Evolutionary conservation across 64 coral and sea anemone genomes (phyloP), one percentile per base, ranked within the genome.

Genomic region (Pocillopora damicornis): DNA sequence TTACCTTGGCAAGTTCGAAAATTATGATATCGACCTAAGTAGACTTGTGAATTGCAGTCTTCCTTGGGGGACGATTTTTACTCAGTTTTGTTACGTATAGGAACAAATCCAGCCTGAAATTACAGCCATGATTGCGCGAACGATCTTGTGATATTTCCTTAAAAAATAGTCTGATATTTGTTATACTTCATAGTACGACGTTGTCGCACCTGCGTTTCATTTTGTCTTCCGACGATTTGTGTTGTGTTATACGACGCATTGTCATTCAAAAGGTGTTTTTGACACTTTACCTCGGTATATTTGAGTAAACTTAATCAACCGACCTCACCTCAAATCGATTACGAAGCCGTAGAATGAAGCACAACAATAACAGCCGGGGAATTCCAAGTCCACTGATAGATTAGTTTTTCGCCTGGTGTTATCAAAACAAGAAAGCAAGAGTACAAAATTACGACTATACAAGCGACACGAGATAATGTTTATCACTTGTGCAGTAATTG

Each of bases 1-100:
- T 85, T 85, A 85, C 81, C 81, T 85, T 85, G 64, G 64, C 72
- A 68, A 35, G 6, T 20, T 73, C 65, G 7, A 57, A 22, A 42
- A 72, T 38, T 34, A 42, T 12, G 18, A 58, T 14, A 42, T 51
- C 25, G 36, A 58, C 18, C 25, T 22, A 85, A 57, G 0, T 56
- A 85, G 23, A 3, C 25, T 71, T 71, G 67, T 23, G 67, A 11
- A n/a, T 23, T 23, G 5, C 25, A 7, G n/a, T 25, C 67, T 26
- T 6, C 62, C 23, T 68, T 68, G 15, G 14, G 15, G 58, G 4
- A 63, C 30, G 30, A 30, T 58, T 23, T 20, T 9, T 0, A 56
- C 37, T 38, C 20, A 56, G 57, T 56, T 45, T 56, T 56, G 37
- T 57, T 56, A 9, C 75, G 56, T 17, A 18, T 18, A 38, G 15